These are phyloP conservation scores for Lordiphosa stackelbergi DNA, from an alignment of 1,140 invertebrate species.

Conservation along the genomic window DNA sequence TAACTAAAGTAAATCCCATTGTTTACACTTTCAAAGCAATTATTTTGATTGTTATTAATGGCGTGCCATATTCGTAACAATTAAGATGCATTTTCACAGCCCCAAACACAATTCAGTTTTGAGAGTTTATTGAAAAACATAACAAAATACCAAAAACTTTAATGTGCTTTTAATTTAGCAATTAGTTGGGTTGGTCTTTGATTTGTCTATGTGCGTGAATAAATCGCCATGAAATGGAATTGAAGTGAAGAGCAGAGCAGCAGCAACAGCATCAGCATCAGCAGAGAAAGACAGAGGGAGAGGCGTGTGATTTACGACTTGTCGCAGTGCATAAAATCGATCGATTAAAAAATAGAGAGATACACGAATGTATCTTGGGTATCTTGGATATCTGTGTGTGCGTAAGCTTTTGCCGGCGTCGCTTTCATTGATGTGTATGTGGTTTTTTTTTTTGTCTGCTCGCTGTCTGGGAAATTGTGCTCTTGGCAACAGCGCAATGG, in stretches of 20 bases:
- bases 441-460: conserved; percentile 50
- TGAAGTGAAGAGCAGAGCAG: conserved; percentile 8
- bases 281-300: conserved; percentile 11
- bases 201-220: conserved; percentile 36
- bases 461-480: conserved; percentile 59
- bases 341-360: conserved; percentile 44
- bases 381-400: conserved; percentile 31
- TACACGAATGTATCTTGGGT: conserved; percentile 28
- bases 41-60: conserved; percentile 9
- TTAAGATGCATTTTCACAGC: conserved; percentile 54
- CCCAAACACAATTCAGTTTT: conserved; percentile 13
- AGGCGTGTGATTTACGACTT: conserved; percentile 66
- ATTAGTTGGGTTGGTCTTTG: conserved; percentile 42
- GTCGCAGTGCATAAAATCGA: conserved; percentile 70
- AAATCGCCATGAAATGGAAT: conserved; percentile 49
- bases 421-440: conserved; percentile 63
- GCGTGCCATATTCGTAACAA: conserved; percentile 19
- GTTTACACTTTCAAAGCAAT: conserved; percentile 36
- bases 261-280: background rate
- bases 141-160: conserved; percentile 12
- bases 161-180: conserved; percentile 69
- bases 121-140: conserved; percentile 15
- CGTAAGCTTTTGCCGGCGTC: conserved; percentile 35
- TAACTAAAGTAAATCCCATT: conserved; percentile 27
- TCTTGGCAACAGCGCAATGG: conserved; percentile 55